Percentiles rank a stretch among this genome's conserved stretches.
These are phyloP conservation scores for Cyphomyrus discorhynchus DNA, from an alignment of 2,113 vertebrate species.

Conservation along the genomic window DNA sequence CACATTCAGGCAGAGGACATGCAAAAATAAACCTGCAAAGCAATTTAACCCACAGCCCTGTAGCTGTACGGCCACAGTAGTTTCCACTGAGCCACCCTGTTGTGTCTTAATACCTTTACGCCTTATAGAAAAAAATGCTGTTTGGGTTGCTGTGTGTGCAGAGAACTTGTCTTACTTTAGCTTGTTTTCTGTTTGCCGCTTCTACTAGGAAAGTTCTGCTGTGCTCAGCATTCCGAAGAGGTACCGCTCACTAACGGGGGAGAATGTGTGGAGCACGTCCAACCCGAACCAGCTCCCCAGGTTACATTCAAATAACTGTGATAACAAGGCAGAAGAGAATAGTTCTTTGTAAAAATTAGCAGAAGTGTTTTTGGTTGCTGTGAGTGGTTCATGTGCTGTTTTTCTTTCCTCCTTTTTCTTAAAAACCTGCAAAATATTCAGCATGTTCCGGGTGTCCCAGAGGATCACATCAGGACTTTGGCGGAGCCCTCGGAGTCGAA, in stretches of 20 bases:
- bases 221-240: conserved; percentile 61
- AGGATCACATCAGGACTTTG: neutral
- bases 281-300: neutral
- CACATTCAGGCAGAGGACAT: neutral
- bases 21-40: neutral
- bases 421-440: neutral
- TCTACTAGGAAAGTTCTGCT: conserved; percentile 61
- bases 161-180: neutral
- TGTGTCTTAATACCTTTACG: neutral
- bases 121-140: neutral
- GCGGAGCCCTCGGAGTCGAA: conserved; percentile 18
- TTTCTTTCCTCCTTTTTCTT: neutral
- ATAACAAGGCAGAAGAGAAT: neutral
- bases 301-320: neutral
- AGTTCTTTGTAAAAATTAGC: neutral
- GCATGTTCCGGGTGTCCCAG: neutral
- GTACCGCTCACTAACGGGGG: conserved; percentile 29
- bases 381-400: neutral
- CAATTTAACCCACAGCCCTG: neutral
- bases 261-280: conserved; percentile 35
- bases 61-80: neutral
- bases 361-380: neutral
- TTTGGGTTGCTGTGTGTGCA: neutral
- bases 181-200: conserved; percentile 18
- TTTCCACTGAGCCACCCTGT: neutral